These are phyloP conservation scores for Amphiura filiformis DNA, from an alignment of 35 echinoderm and acorn worm genomes.

Conservation along the genomic window DNA sequence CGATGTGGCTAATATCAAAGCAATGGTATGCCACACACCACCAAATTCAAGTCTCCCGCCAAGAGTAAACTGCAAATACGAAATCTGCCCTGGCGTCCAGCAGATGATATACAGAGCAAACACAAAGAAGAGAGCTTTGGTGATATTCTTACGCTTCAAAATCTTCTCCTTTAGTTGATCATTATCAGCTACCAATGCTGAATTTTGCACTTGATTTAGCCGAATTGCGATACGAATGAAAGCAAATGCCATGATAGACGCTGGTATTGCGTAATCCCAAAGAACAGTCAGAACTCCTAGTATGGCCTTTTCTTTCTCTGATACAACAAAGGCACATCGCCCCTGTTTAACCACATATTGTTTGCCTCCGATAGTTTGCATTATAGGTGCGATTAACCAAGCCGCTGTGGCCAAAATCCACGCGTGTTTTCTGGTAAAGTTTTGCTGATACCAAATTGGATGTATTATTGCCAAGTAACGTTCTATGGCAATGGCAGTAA, in stretches of 20 bases:
- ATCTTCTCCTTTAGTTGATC: not conserved
- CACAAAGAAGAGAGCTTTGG: slow-evolving; percentile 33
- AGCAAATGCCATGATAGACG: slow-evolving; percentile 58
- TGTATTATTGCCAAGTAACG: no score
- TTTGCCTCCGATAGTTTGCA: slow-evolving; percentile 1
- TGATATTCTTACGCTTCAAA: slow-evolving; percentile 4
- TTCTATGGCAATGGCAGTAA: slow-evolving; percentile 64
- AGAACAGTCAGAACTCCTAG: slow-evolving; percentile 31
- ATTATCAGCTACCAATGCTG: not conserved
- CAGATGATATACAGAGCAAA: slow-evolving; percentile 65
- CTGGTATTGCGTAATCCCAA: slow-evolving; percentile 70
- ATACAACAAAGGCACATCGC: not conserved
- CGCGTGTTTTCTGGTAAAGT: slow-evolving; percentile 31
- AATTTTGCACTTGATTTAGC: not conserved
- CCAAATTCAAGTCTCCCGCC: slow-evolving; percentile 65
- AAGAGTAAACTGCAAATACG: slow-evolving; percentile 70
- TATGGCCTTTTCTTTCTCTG: not conserved
- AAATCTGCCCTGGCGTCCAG: slow-evolving; percentile 77
- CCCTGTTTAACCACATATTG: not conserved
- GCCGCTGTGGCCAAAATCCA: slow-evolving; percentile 44
- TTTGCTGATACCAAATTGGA: slow-evolving; percentile 50
- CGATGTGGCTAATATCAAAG: slow-evolving; percentile 45
- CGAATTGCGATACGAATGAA: slow-evolving; percentile 56
- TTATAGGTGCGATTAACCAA: slow-evolving; percentile 26
- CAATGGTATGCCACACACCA: slow-evolving; percentile 44